These are phyloP conservation scores for Ophioderma brevispina DNA, from an alignment of 35 echinoderm and acorn worm species.

Conservation along the genomic window DNA sequence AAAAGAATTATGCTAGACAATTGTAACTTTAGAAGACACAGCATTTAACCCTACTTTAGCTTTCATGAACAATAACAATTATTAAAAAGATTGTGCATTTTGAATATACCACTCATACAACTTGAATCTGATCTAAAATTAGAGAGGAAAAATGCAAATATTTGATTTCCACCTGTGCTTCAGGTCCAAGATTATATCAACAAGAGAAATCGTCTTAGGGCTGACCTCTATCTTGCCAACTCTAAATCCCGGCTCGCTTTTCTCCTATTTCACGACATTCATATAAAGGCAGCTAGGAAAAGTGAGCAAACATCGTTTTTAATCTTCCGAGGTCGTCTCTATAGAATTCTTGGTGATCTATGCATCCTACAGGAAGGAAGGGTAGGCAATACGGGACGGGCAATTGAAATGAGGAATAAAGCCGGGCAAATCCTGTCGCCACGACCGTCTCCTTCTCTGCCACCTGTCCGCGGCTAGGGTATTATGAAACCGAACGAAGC, in stretches of 20 bases:
- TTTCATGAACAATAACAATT: no score
- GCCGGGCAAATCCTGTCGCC: background rate
- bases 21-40: no score
- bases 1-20: no score
- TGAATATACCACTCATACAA: no score
- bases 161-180: background rate
- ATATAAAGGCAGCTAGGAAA: no score
- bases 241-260: background rate
- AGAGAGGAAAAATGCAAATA: background rate
- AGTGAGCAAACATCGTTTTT: no score
- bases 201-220: background rate
- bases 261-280: no score
- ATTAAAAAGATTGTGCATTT: no score
- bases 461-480: background rate
- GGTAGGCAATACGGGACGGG: background rate
- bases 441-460: background rate
- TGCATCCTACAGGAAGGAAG: background rate
- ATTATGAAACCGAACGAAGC: background rate
- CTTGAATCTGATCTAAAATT: no score
- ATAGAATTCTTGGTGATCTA: background rate
- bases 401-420: slow-evolving; percentile 1
- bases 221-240: background rate
- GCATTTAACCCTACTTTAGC: no score
- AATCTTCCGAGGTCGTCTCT: background rate
- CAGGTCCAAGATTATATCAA: background rate